These are phyloP conservation scores for Malacosoma neustria DNA, from an alignment of 2,888 invertebrate genomes.

Conservation along the genomic window DNA sequence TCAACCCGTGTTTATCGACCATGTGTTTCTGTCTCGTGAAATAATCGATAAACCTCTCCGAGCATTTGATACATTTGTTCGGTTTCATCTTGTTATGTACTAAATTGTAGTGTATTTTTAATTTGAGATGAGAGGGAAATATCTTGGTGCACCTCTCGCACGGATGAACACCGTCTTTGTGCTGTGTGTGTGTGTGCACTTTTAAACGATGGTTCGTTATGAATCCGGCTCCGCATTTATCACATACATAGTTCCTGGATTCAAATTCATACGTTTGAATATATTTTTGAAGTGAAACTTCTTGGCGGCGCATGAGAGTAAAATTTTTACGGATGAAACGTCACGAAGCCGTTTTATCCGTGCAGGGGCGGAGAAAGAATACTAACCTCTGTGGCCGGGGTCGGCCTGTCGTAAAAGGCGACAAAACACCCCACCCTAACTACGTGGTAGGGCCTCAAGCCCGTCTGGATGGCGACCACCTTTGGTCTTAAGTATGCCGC, in stretches of 20 bases:
- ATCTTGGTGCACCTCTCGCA: conserved; percentile 45
- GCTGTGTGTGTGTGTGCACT: conserved; percentile 44
- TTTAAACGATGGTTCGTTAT: conserved; percentile 45
- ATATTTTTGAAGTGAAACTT: no score
- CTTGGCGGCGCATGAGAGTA: no score
- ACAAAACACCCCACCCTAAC: no score
- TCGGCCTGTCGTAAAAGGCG: no score
- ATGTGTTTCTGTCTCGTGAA: conserved; percentile 31
- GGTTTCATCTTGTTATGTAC: conserved; percentile 28
- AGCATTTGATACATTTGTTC: conserved; percentile 28
- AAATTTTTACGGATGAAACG: no score
- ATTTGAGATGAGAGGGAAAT: conserved; percentile 37
- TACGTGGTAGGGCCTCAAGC: no score
- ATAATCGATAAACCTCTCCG: conserved; percentile 28
- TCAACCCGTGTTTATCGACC: conserved; percentile 21
- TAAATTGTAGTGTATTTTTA: conserved; percentile 26
- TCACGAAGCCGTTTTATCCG: no score
- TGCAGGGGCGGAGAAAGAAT: no score
- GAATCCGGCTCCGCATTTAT: conserved; percentile 50
- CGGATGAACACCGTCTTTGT: conserved; percentile 29
- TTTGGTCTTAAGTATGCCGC: no score
- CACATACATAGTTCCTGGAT: conserved; percentile 44
- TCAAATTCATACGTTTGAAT: no score
- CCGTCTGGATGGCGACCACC: no score
- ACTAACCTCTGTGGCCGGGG: no score